These are phyloP conservation scores for Amyelois transitella DNA, from an alignment of 1,140 invertebrate species.

Conservation along the genomic window DNA sequence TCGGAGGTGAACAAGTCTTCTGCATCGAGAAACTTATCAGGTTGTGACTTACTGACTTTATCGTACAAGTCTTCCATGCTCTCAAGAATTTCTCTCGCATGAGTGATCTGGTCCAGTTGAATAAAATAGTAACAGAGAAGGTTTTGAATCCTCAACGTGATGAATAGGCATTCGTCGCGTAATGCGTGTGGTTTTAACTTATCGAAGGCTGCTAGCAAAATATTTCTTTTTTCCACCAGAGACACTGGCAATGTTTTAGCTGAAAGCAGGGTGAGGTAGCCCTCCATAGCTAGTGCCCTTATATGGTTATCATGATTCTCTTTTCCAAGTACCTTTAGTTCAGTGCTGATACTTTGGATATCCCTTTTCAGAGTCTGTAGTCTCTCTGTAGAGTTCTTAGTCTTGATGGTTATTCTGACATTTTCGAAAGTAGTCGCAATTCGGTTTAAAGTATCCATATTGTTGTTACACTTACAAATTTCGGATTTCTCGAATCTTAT, in stretches of 20 bases:
- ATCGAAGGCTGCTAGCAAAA: slow-evolving; percentile 38
- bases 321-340: slow-evolving; percentile 43
- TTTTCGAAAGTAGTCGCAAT: slow-evolving; percentile 49
- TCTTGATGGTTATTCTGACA: slow-evolving; percentile 40
- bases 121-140: slow-evolving; percentile 60
- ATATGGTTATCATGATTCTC: slow-evolving; percentile 45
- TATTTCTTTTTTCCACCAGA: slow-evolving; percentile 46
- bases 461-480: slow-evolving; percentile 5
- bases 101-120: slow-evolving; percentile 40
- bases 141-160: slow-evolving; percentile 60
- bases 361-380: slow-evolving; percentile 45
- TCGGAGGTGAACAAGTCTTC: slow-evolving; percentile 54
- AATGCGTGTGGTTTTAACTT: slow-evolving; percentile 46
- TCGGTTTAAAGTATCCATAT: slow-evolving; percentile 47
- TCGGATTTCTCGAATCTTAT: background rate
- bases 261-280: slow-evolving; percentile 45
- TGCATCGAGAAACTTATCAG: slow-evolving; percentile 46
- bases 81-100: slow-evolving; percentile 50
- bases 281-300: slow-evolving; percentile 56
- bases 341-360: slow-evolving; percentile 38
- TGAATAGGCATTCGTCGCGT: slow-evolving; percentile 50
- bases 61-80: slow-evolving; percentile 57
- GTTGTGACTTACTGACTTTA: slow-evolving; percentile 40
- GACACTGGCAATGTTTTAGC: slow-evolving; percentile 49
- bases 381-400: slow-evolving; percentile 35